Base-by-base conservation (phyloP, 2,888 invertebrate genomes). In the Sinodicranocentrus sp. region DNA sequence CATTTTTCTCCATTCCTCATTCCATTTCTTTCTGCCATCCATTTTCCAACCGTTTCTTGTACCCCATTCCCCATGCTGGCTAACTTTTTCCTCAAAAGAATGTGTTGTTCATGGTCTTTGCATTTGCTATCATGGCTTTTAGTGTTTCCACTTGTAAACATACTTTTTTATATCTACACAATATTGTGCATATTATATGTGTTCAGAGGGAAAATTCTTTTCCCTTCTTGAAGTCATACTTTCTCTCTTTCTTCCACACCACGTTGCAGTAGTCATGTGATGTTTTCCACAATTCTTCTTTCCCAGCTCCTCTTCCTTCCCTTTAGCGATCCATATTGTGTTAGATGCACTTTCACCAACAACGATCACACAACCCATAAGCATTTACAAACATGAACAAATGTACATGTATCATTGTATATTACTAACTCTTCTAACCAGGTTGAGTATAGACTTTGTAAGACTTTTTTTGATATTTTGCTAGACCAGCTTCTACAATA, bases 281-380 rank as follows among this genome's bases (percentile, higher is more conserved):
- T 48, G 17, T 48, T 19, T 15, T 19, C 52, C 52, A 52, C 52
- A 52, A 52, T 52, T 65, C 65, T 65, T 65, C 17, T 26, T 59
- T 59, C 25, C 1, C 23, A n/a, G 10, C 48, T 3, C 17, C 2
- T 52, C 8, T 52, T n/a, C 59, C 59, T 25, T n/a, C n/a, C n/a
- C n/a, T n/a, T 15, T 13, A 26, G 39, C 65, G 21, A 65, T 65
- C 39, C 65, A 17, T 65, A 65, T 65, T 65, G 33, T 59, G 19
- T 65, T 39, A 21, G 65, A 65, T 65, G 65, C 65, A 65, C 65
- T 65, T 65, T 65, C 65, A 65, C 65, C 65, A 65, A 19, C 10
- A 25, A 23, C 28, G 33, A 65, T 33, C 33, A 26, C 5, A 39
- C 5, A 5, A 39, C 39, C 5, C 39, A 39, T 8, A 39, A 39